A percentile compares a stretch with the other conserved stretches of the same genome.
phyloP scores from a whole-genome alignment of 1,140 invertebrate genomes.

The Drosophila quadrilineata region DNA sequence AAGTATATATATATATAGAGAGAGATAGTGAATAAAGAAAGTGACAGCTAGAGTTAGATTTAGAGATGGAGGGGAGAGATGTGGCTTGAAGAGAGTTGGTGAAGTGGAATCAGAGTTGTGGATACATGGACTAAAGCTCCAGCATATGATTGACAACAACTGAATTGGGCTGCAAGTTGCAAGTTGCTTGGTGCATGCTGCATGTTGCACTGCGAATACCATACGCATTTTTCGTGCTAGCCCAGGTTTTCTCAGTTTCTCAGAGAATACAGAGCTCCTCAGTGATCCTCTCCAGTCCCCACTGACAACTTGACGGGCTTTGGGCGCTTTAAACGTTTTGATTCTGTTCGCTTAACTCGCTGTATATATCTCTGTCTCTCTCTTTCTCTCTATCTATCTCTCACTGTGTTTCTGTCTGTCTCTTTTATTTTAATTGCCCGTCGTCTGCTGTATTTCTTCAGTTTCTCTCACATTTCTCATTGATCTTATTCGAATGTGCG shows the following conservation, averaged over 20 bases:
- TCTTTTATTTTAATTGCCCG: slow-evolving; percentile 68
- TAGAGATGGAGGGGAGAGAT: too few relatives aligned
- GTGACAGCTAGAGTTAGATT: background rate
- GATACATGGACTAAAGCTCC: slow-evolving; percentile 2
- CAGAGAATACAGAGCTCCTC: slow-evolving; percentile 8
- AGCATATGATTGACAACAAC: slow-evolving; percentile 71
- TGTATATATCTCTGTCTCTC: background rate
- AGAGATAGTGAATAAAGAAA: background rate
- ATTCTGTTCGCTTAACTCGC: slow-evolving; percentile 21
- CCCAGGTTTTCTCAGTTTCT: background rate
- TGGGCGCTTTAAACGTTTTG: slow-evolving; percentile 72
- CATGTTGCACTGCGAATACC: slow-evolving; percentile 3
- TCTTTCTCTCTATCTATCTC: background rate
- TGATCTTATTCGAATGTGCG: slow-evolving; percentile 79
- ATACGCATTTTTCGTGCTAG: slow-evolving; percentile 13
- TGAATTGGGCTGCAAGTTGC: slow-evolving; percentile 54
- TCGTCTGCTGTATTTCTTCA: slow-evolving; percentile 71
- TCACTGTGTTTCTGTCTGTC: background rate
- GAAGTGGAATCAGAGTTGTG: background rate
- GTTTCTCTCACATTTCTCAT: slow-evolving; percentile 78
- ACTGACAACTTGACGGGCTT: slow-evolving; percentile 73
- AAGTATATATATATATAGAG: too few relatives aligned
- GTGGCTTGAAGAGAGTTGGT: background rate
- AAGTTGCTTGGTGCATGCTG: background rate
- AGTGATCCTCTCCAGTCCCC: slow-evolving; percentile 35